Evolutionary conservation across 2,888 invertebrate genomes (phyloP).

Genomic region (Sinotaia quadrata): DNA sequence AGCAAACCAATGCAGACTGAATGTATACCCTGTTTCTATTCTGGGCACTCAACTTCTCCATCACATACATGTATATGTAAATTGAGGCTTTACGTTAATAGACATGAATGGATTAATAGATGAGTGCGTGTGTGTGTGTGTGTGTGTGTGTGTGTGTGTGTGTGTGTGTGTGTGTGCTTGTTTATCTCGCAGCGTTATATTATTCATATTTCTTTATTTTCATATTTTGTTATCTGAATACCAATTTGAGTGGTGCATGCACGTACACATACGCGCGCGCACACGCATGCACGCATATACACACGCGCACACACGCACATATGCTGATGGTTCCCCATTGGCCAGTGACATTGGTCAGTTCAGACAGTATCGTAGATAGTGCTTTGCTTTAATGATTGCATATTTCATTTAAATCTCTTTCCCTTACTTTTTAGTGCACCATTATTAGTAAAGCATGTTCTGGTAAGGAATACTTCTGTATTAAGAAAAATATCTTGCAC

Average conservation of each 20-base stretch:
- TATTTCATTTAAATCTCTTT: neutral
- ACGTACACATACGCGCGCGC: neutral
- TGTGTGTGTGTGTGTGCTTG: neutral
- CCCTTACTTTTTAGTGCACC: neutral
- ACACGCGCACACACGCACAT: neutral
- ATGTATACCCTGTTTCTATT: too few relatives aligned
- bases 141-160: conserved; percentile 3
- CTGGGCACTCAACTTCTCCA: too few relatives aligned
- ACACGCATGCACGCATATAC: neutral
- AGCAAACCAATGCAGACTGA: too few relatives aligned
- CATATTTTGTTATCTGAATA: neutral
- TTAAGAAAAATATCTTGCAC: too few relatives aligned
- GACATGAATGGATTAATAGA: too few relatives aligned
- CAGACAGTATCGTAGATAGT: neutral
- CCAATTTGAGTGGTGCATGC: neutral
- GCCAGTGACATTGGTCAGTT: neutral
- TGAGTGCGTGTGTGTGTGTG: conserved; percentile 7
- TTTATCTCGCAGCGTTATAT: neutral
- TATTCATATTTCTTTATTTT: too few relatives aligned
- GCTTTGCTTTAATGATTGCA: neutral
- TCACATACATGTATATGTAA: too few relatives aligned
- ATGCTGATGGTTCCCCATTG: neutral
- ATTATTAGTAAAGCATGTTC: too few relatives aligned
- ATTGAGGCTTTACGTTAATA: too few relatives aligned
- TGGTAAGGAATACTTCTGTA: too few relatives aligned